Conservation (phyloP, 2,113 vertebrate species). For the Gila orcuttii region DNA sequence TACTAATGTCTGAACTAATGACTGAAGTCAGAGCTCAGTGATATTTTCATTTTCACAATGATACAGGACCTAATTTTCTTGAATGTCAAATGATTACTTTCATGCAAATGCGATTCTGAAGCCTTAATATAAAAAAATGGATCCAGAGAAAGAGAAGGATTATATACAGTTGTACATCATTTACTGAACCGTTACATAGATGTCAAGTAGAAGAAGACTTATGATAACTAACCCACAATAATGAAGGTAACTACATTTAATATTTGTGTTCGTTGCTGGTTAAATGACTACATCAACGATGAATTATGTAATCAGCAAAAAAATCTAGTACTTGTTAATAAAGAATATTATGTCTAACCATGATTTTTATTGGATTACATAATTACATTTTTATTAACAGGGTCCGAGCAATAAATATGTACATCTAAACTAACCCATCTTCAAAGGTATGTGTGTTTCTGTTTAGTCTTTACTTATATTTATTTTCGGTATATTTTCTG, state of each 20-base stretch:
- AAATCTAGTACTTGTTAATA: background rate
- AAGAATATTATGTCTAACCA: background rate
- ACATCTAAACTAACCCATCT: too few relatives aligned
- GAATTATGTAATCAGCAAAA: background rate
- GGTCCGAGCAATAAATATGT: too few relatives aligned
- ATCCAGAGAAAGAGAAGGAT: background rate
- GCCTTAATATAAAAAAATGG: background rate
- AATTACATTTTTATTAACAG: background rate
- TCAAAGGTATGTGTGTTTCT: too few relatives aligned
- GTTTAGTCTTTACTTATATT: too few relatives aligned
- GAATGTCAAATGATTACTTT: constrained; percentile 18
- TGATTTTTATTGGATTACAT: background rate
- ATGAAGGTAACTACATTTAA: background rate
- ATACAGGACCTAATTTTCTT: background rate
- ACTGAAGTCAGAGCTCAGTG: background rate
- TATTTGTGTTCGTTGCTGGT: background rate
- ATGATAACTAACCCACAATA: background rate
- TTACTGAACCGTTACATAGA: background rate
- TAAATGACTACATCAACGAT: background rate
- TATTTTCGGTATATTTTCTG: too few relatives aligned
- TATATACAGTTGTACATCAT: background rate
- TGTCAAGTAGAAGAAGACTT: background rate
- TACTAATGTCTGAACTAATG: background rate
- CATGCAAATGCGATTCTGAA: background rate
- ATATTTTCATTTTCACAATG: background rate